These are phyloP conservation scores for Scrobipalpa costella DNA, from an alignment of 2,888 invertebrate species.

Conservation along the genomic window DNA sequence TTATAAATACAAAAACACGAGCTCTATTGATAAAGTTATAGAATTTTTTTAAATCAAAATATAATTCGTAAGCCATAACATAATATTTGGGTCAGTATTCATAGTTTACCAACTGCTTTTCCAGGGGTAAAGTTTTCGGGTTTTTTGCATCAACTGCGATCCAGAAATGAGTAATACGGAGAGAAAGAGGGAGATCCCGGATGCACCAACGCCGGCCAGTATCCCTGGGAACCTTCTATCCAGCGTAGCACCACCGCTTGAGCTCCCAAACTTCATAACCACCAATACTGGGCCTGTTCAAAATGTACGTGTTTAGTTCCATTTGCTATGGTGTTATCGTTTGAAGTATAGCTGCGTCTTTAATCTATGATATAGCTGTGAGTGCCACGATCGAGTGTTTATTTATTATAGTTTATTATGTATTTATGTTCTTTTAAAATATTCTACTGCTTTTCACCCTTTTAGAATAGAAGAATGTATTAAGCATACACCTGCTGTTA, in stretches of 20 bases:
- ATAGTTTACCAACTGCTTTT: not conserved
- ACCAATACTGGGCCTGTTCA: slow-evolving; percentile 47
- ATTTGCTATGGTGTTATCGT: slow-evolving; percentile 5
- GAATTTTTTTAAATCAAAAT: not conserved
- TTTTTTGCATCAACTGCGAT: not conserved
- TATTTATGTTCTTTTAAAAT: no score
- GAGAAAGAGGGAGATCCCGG: slow-evolving; percentile 64
- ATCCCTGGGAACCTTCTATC: slow-evolving; percentile 82
- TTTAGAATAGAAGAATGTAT: no score
- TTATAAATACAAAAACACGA: not conserved
- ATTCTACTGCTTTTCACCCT: no score
- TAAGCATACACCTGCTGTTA: no score
- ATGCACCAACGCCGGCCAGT: slow-evolving; percentile 68
- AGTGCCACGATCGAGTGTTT: not conserved
- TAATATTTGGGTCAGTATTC: not conserved
- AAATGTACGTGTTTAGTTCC: slow-evolving; percentile 33
- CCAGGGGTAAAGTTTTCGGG: slow-evolving; percentile 22
- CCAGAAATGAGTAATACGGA: slow-evolving; percentile 55
- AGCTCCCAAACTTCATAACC: slow-evolving; percentile 84
- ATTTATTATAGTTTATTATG: not conserved
- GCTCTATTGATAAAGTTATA: not conserved
- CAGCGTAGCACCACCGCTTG: slow-evolving; percentile 85
- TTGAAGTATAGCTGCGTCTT: not conserved
- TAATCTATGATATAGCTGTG: not conserved
- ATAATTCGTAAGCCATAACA: not conserved